Evolutionary conservation across 2,797 vertebrate species (phyloP), one percentile per base, ranked within the genome.

Genomic region (Lutjanus campechanus): DNA sequence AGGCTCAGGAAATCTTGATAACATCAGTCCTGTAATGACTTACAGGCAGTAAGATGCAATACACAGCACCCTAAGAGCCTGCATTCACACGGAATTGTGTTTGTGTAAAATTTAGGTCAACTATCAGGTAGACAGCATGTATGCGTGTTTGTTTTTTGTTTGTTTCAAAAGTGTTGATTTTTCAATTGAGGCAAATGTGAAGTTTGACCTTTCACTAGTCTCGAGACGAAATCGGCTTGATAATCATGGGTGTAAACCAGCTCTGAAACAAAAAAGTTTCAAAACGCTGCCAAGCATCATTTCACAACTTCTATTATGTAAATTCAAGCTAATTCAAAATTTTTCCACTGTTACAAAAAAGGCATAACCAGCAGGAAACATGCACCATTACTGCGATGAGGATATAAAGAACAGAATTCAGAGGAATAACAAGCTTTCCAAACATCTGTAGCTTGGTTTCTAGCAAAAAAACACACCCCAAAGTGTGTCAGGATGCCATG

Each of bases 11-110:
- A 90, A 90, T 84, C 84, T 91, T 81, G 95, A 95, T 95, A 95
- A 93, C 80, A 94, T 95, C 93, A 87, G 78, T 59, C 70, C 81
- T 86, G 58, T 95, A 95, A 95, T 95, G 79, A 93, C 91, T 95
- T 91, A 91, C 92, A 93, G 90, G 92, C 91, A 92, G 77, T 84
- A 73, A 81, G 89, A 93, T 81, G 77, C 76, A 89, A 86, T 75
- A 77, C 83, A 79, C 81, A 76, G 82, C 78, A 80, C 68, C 17
- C 66, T 17, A n/a, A 63, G 55, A 86, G 85, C 81, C 77, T 62
- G 67, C 73, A 64, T 70, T 89, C 84, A 90, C 86, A 90, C 71
- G 8, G 60, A 79, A 81, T 68, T 84, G 79, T 81, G 76, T 82
- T 80, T 83, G 76, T 81, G 71, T 69, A 70, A 60, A 83, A 62